phyloP scores from a whole-genome alignment of 2,888 invertebrate genomes.

The Cantharis flavilabris region DNA sequence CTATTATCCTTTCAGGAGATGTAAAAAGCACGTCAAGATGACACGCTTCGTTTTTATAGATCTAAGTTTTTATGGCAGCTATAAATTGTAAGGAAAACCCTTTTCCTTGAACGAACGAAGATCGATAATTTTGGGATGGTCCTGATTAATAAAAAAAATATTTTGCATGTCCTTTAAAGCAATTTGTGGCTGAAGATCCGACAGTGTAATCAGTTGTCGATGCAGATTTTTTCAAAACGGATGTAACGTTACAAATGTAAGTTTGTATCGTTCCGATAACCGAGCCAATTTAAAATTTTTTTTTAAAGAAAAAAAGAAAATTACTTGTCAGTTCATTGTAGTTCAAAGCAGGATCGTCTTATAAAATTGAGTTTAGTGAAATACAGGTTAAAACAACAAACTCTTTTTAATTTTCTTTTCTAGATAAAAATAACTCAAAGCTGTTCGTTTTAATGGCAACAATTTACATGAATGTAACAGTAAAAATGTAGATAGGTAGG shows the following conservation, averaged over 20 bases:
- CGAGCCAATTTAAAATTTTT: too few relatives aligned
- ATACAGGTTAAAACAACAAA: neutral
- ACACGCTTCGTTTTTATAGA: neutral
- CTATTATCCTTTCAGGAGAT: neutral
- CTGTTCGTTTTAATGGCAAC: neutral
- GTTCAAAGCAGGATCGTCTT: neutral
- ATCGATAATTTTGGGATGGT: neutral
- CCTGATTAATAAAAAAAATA: neutral
- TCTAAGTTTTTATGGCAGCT: neutral
- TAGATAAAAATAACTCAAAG: constrained; percentile 1
- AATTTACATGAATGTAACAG: constrained; percentile 2
- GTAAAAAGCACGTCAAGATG: neutral
- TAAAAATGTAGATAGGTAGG: constrained; percentile 1
- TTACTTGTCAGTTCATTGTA: neutral
- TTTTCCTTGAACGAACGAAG: neutral
- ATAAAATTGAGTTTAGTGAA: neutral
- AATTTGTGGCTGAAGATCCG: too few relatives aligned
- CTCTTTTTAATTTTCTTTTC: neutral
- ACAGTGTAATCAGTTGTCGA: too few relatives aligned
- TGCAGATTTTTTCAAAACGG: too few relatives aligned
- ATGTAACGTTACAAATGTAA: too few relatives aligned
- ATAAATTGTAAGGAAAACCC: neutral
- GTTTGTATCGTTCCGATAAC: too few relatives aligned
- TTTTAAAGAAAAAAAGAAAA: too few relatives aligned
- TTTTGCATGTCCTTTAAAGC: too few relatives aligned